phyloP scores from a whole-genome alignment of 2,888 invertebrate species.

The Rhyacophila evoluta region DNA sequence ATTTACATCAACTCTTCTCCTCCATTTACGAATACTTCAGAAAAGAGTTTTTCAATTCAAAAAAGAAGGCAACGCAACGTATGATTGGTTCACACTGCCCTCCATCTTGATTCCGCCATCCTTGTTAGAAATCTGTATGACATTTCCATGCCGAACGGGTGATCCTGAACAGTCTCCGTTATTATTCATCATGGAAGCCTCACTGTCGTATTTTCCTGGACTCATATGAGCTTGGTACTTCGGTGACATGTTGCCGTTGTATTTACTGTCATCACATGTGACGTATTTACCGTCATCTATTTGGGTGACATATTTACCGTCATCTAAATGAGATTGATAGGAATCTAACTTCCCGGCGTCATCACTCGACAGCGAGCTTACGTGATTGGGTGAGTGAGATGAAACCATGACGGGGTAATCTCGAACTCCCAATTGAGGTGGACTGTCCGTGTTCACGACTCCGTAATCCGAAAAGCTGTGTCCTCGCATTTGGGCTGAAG shows the following conservation, averaged over 20 bases:
- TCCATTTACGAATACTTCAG: conserved; percentile 65
- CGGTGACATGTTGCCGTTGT: conserved; percentile 69
- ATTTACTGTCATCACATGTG: conserved; percentile 65
- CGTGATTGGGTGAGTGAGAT: conserved; percentile 70
- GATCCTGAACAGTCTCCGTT: conserved; percentile 56
- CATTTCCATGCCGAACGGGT: conserved; percentile 57
- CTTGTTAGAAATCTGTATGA: conserved; percentile 64
- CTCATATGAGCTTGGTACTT: conserved; percentile 72
- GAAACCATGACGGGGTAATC: conserved; percentile 75
- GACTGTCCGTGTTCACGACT: conserved; percentile 69
- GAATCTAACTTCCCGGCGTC: conserved; percentile 64
- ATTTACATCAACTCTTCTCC: conserved; percentile 46
- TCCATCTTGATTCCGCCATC: conserved; percentile 70
- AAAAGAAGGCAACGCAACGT: conserved; percentile 82
- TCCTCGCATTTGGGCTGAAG: conserved; percentile 70
- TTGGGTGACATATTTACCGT: conserved; percentile 61
- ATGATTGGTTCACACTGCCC: conserved; percentile 71
- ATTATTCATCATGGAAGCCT: conserved; percentile 45
- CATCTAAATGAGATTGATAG: conserved; percentile 69
- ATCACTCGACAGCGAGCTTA: conserved; percentile 57
- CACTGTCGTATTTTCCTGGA: conserved; percentile 62
- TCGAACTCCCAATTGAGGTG: conserved; percentile 73
- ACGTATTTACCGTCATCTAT: conserved; percentile 68
- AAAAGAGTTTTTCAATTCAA: conserved; percentile 77
- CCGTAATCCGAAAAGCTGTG: conserved; percentile 72